These are phyloP conservation scores for Nematolebias whitei DNA, from an alignment of 2,113 vertebrate genomes.

Conservation along the genomic window DNA sequence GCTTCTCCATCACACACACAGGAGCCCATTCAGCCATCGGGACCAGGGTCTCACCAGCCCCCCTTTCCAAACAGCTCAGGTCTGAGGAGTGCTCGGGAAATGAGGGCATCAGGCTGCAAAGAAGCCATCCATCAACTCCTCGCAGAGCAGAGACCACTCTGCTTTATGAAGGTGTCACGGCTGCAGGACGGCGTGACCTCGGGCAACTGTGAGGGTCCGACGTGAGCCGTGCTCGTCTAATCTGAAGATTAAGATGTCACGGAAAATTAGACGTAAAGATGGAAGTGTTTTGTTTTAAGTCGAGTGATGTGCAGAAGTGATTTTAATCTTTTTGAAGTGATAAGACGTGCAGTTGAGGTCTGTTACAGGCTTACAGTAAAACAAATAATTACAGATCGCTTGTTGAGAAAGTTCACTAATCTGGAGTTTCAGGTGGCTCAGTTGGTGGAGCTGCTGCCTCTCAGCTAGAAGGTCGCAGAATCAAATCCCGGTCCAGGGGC, in stretches of 20 bases:
- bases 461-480: too few species aligned
- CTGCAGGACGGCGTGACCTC: slow-evolving; percentile 37
- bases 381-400: too few species aligned
- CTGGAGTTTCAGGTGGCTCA: too few species aligned
- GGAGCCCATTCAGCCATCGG: slow-evolving; percentile 43
- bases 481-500: too few species aligned
- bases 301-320: background rate
- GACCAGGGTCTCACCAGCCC: slow-evolving; percentile 37
- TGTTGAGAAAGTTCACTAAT: too few species aligned
- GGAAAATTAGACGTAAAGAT: background rate
- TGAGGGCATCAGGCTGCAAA: slow-evolving; percentile 35
- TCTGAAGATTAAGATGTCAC: background rate
- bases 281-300: background rate
- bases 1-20: slow-evolving; percentile 41
- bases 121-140: slow-evolving; percentile 66
- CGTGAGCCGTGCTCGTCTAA: background rate
- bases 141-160: slow-evolving; percentile 50
- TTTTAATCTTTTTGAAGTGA: too few species aligned
- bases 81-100: slow-evolving; percentile 31
- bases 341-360: too few species aligned
- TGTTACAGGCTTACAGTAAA: too few species aligned
- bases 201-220: slow-evolving; percentile 36
- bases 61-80: slow-evolving; percentile 47
- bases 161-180: slow-evolving; percentile 65
- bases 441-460: too few species aligned